Base-by-base conservation (phyloP, 2,113 vertebrate species). In the Microtus ochrogaster region DNA sequence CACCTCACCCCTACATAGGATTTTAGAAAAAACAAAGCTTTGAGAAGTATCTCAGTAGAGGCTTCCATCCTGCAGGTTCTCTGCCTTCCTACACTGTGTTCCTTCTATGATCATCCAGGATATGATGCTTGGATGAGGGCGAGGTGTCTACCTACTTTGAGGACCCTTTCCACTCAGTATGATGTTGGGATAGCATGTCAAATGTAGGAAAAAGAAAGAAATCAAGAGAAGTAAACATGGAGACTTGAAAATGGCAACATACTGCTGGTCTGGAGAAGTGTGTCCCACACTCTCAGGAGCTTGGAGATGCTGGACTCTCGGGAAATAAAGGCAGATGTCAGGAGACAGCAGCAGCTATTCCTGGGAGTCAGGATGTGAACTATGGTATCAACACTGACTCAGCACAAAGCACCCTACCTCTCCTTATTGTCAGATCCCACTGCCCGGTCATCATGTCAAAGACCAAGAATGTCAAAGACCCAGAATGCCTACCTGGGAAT, bases 41-140 rank as follows among this genome's bases (percentile, higher is more conserved):
- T 77, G 52, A 84, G 36, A 83, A 94, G 70, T 26, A 44, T 68
- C 77, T 76, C 44, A 5, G 4, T 21, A 10, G 12, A 39, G 16
- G 17, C 8, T 36, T 74, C 24, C 41, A 13, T 49, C 30, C 73
- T n/a, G 0, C 2, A 8, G 58, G 8, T 1, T 68, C 26, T 87
- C 49, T 41, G 26, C 24, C 41, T 76, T 76, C 30, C 5, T 6
- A 1, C 0, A 30, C 12, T 4, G 0, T 1, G 0, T 73, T 77
- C 36, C 28, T 58, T 39, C 52, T n/a, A 7, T 36, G 9, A 24
- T 63, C 63, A 85, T 19, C 39, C 7, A 44, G 10, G 78, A 66
- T 61, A 52, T 5, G 41, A 44, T 8, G 30, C 7, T 28, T 6
- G 52, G 68, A 39, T 49, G n/a, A 41, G 49, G 14, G 41, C 10